phyloP scores from a whole-genome alignment of 2,888 invertebrate genomes.

The Hetaerina titia region DNA sequence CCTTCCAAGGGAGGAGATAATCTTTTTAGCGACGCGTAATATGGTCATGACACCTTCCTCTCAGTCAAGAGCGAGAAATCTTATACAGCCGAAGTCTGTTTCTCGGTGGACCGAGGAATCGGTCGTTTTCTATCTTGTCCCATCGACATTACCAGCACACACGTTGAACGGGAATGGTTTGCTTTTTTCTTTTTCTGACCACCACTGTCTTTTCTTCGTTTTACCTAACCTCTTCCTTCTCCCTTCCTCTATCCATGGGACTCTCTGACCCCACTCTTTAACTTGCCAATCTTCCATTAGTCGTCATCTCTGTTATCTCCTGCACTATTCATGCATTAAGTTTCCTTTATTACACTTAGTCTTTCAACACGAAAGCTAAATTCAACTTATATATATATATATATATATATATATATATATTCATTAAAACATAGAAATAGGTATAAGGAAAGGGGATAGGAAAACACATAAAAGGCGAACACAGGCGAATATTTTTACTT shows the following conservation, averaged over 20 bases:
- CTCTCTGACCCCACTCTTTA: neutral
- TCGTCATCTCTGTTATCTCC: neutral
- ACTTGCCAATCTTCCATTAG: neutral
- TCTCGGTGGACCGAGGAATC: neutral
- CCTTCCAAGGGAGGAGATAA: neutral
- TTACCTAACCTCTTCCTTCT: neutral
- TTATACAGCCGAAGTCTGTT: neutral
- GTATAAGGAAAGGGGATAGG: too few relatives aligned
- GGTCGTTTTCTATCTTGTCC: neutral
- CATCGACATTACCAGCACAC: neutral
- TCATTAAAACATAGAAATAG: too few relatives aligned
- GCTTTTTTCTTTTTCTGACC: neutral
- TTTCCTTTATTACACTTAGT: neutral
- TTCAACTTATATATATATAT: too few relatives aligned
- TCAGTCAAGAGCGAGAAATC: conserved; percentile 27
- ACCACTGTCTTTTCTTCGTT: neutral
- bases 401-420: too few relatives aligned
- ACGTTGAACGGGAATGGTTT: neutral
- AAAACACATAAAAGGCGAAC: too few relatives aligned
- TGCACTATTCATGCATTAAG: neutral
- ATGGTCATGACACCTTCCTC: conserved; percentile 51
- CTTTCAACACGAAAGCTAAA: too few relatives aligned
- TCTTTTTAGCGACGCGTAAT: conserved; percentile 49
- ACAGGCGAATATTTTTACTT: too few relatives aligned
- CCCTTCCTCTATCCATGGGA: neutral